A percentile compares a stretch with the other conserved stretches of the same genome.
These are phyloP conservation scores for Crossaster papposus DNA, from an alignment of 53 echinoderm and acorn worm species.

Conservation along the genomic window DNA sequence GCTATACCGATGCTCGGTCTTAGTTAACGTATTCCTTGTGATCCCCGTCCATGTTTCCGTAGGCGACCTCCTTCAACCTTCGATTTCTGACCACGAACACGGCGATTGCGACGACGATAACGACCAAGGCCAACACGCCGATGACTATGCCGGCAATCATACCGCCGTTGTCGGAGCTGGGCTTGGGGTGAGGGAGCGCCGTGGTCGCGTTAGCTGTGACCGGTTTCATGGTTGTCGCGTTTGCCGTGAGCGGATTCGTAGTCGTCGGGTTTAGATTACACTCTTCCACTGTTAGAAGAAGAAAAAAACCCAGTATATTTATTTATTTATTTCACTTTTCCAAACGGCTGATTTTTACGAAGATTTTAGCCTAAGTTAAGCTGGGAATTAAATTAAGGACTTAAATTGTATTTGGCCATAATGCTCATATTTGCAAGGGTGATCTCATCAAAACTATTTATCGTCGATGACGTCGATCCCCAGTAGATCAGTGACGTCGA, in stretches of 20 bases:
- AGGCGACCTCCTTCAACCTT: not conserved
- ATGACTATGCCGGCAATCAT: slow-evolving; percentile 28
- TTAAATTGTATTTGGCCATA: too few relatives aligned
- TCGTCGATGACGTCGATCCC: too few relatives aligned
- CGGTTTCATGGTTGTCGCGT: not conserved
- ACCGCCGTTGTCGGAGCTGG: slow-evolving; percentile 11
- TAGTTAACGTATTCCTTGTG: not conserved
- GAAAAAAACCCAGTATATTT: too few relatives aligned
- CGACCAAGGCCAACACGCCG: not conserved
- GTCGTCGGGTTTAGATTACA: not conserved
- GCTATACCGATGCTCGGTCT: too few relatives aligned
- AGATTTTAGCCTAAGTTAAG: too few relatives aligned
- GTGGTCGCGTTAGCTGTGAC: not conserved
- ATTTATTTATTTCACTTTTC: too few relatives aligned
- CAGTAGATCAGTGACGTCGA: too few relatives aligned
- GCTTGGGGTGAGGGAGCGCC: not conserved
- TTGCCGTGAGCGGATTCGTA: not conserved
- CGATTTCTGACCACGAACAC: slow-evolving; percentile 28
- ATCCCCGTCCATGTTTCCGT: slow-evolving; percentile 1
- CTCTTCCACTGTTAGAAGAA: not conserved
- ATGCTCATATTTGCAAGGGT: too few relatives aligned
- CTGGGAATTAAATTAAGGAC: too few relatives aligned
- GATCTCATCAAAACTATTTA: too few relatives aligned
- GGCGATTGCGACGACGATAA: not conserved
- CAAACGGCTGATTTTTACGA: too few relatives aligned